Evolutionary conservation across 1,140 invertebrate genomes (phyloP).

Genomic region (Hydropsyche tenuis): DNA sequence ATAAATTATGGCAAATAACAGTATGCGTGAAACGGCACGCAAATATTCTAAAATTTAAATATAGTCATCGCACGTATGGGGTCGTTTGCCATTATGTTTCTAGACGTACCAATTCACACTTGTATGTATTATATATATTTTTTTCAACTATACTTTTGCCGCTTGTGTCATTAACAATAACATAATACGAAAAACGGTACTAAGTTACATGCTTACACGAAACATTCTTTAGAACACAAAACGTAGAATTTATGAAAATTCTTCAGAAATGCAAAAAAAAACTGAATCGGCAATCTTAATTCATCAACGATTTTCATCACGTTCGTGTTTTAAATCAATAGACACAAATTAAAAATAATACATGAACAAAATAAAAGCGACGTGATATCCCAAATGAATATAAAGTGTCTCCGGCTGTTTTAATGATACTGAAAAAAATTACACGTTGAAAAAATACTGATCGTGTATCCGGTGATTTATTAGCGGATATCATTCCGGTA

Average conservation of each 20-base stretch:
- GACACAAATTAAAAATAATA: no score
- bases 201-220: no score
- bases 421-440: background rate
- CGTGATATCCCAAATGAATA: background rate
- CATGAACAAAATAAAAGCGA: no score
- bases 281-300: no score
- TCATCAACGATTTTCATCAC: no score
- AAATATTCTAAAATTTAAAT: constrained; percentile 20
- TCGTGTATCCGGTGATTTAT: constrained; percentile 21
- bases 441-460: background rate
- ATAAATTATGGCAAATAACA: constrained; percentile 21
- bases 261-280: no score
- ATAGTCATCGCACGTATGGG: background rate
- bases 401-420: background rate
- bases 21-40: constrained; percentile 10
- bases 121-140: background rate
- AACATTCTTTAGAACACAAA: no score
- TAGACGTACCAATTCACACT: background rate
- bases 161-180: no score
- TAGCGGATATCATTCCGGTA: constrained; percentile 21
- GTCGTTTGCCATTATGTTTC: background rate
- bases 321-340: no score
- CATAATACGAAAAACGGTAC: no score
- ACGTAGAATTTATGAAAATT: no score
- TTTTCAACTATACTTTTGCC: background rate